phyloP scores from a whole-genome alignment of 2,888 invertebrate genomes.

The Lordiphosa fenestrarum region DNA sequence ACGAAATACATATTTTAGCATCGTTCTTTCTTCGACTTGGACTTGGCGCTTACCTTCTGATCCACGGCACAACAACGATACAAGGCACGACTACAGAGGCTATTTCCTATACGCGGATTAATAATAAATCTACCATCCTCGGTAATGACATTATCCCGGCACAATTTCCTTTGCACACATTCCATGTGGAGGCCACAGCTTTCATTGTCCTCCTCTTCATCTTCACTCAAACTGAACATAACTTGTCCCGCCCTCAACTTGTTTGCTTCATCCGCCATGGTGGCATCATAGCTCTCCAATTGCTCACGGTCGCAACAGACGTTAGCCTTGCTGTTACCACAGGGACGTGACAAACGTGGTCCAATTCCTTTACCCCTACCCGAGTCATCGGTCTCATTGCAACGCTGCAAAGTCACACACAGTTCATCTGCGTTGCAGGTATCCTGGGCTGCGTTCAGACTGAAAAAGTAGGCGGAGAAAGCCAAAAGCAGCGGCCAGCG shows the following conservation, averaged over 20 bases:
- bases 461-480: not conserved
- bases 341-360: slow-evolving; percentile 36
- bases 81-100: slow-evolving; percentile 27
- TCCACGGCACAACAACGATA: slow-evolving; percentile 48
- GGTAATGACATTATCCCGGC: slow-evolving; percentile 46
- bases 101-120: slow-evolving; percentile 38
- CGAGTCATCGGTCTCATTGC: slow-evolving; percentile 49
- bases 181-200: slow-evolving; percentile 53
- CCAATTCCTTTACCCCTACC: slow-evolving; percentile 31
- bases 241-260: not conserved
- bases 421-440: slow-evolving; percentile 25
- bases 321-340: slow-evolving; percentile 20
- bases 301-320: slow-evolving; percentile 51
- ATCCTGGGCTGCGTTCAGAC: slow-evolving; percentile 17
- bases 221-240: not conserved
- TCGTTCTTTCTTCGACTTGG: too few species aligned
- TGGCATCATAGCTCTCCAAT: slow-evolving; percentile 47
- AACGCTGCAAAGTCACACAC: slow-evolving; percentile 44
- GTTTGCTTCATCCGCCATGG: not conserved
- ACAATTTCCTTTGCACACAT: slow-evolving; percentile 52
- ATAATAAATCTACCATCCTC: slow-evolving; percentile 46
- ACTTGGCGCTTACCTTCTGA: slow-evolving; percentile 34
- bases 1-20: too few species aligned
- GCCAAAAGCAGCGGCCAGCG: slow-evolving; percentile 1
- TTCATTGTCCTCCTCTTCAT: slow-evolving; percentile 36